phyloP scores from a whole-genome alignment of 1,140 invertebrate species.

The Lasioglossum baleicum region DNA sequence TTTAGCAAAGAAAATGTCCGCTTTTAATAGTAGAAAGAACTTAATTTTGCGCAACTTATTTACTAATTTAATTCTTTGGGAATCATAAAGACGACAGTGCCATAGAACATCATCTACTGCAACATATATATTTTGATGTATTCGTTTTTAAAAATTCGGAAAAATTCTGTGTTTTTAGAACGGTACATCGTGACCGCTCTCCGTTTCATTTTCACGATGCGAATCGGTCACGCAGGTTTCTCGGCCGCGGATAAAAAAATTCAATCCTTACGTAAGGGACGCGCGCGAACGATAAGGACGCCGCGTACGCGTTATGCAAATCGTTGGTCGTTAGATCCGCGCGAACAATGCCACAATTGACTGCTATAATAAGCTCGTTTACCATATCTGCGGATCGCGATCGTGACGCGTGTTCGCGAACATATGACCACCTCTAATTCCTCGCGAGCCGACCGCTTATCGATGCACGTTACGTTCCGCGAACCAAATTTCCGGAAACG shows the following conservation, averaged over 20 bases:
- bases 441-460: neutral
- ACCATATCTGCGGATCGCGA: constrained; percentile 19
- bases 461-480: neutral
- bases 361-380: constrained; percentile 52
- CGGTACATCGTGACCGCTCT: no score
- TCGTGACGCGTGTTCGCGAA: constrained; percentile 28
- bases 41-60: no score
- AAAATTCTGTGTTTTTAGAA: no score
- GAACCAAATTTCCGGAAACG: neutral
- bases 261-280: neutral
- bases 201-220: neutral
- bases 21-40: no score
- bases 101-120: no score
- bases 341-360: constrained; percentile 55
- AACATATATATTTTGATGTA: no score
- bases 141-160: no score
- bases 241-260: neutral
- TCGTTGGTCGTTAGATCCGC: constrained; percentile 37
- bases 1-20: no score
- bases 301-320: constrained; percentile 45
- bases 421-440: constrained; percentile 33
- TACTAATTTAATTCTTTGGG: no score
- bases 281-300: neutral
- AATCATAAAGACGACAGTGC: no score
- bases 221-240: neutral